Evolutionary conservation across 2,888 invertebrate species (phyloP), one percentile per base, ranked within the genome.

Genomic region (Antheraea assamensis): DNA sequence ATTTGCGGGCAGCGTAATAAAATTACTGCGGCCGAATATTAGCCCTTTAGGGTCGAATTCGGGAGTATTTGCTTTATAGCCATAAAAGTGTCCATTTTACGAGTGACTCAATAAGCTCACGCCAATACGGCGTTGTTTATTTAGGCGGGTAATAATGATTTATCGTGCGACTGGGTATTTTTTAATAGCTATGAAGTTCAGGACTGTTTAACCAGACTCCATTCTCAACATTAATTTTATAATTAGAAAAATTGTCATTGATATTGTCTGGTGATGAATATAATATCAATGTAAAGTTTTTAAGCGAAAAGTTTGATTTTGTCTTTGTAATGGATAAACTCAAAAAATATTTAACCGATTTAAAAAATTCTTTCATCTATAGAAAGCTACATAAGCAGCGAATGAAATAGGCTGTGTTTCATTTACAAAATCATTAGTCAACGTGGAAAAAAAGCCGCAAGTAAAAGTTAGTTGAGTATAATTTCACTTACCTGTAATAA

Each of bases 71-170:
- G 71, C 72, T 71, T 61, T 72, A 71, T 74, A 61, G 49, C 72
- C 71, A 72, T 74, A 74, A 88, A 86, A 86, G 82, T 78, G 77
- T 79, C 78, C 74, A 80, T 81, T 88, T 88, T 88, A 89, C 84
- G 88, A 85, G 83, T 86, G 84, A 78, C 79, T 83, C 85, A 86
- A 88, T 89, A 88, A 86, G 83, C 80, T 82, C 81, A 76, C 81
- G 86, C 86, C 87, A 88, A 88, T 84, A 87, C 76, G 76, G 76
- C 76, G 73, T 79, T 91, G 89, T 91, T 92, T 90, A 85, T 86
- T 89, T 86, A 88, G 88, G 88, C 58, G 30, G 42, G 52, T 68
- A 74, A 74, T 74, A 74, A 74, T 72, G 72, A 72, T 66, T 72
- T 66, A 64, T 72, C 47, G 49, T 21, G 3, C 68, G 15, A 35